phyloP scores from a whole-genome alignment of 2,797 vertebrate species.

The Rhynchonycteris naso region DNA sequence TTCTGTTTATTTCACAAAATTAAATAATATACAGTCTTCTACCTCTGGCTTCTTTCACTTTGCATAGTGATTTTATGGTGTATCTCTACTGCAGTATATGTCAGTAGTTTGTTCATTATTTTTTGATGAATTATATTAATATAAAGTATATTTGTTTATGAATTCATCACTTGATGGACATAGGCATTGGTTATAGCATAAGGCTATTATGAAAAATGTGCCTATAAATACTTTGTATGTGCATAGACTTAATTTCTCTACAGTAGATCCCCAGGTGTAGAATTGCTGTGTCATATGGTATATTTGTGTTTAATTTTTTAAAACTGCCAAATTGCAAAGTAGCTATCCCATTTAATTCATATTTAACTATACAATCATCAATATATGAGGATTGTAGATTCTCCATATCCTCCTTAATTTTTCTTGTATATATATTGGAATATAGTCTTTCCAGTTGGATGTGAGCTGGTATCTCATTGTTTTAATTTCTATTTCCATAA shows the following conservation, averaged over 20 bases:
- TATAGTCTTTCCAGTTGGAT: background rate
- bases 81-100: background rate
- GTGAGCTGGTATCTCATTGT: background rate
- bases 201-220: background rate
- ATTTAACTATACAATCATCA: background rate
- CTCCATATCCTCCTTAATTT: background rate
- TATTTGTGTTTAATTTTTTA: background rate
- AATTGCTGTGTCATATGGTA: background rate
- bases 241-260: background rate
- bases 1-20: background rate
- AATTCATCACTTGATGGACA: background rate
- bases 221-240: background rate
- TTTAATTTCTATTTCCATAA: background rate
- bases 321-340: background rate
- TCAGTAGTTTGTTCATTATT: background rate
- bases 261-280: background rate
- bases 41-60: background rate
- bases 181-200: background rate
- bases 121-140: background rate
- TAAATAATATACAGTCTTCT: background rate
- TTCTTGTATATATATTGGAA: background rate
- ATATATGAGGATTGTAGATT: background rate
- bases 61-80: background rate
- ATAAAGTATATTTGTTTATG: conserved; percentile 28
- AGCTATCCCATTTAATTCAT: background rate